Percentiles rank a stretch among this genome's conserved stretches.
These are phyloP conservation scores for Neoaliturus tenellus DNA, from an alignment of 2,888 invertebrate species.

Conservation along the genomic window DNA sequence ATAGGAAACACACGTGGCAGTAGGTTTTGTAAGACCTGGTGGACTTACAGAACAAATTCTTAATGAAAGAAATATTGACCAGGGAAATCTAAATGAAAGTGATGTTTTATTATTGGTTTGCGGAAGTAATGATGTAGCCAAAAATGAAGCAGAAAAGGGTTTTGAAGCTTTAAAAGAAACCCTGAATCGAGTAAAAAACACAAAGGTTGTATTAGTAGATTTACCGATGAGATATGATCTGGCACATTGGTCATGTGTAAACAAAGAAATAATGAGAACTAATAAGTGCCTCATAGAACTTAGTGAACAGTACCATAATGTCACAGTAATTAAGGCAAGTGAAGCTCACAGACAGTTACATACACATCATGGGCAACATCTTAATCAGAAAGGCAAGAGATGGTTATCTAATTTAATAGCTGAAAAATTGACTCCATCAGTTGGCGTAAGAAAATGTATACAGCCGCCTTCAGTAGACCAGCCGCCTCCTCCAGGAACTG, in stretches of 20 bases:
- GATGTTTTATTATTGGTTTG: neutral
- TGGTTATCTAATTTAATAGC: neutral
- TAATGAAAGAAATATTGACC: neutral
- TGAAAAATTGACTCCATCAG: no score
- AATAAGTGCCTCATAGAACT: neutral
- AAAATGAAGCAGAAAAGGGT: neutral
- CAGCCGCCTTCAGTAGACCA: neutral
- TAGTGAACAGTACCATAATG: neutral
- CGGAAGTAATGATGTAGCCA: constrained; percentile 3
- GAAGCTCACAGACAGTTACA: neutral
- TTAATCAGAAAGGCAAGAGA: constrained; percentile 1
- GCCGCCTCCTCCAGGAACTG: neutral
- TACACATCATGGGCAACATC: neutral
- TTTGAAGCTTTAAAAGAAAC: no score
- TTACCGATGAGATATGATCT: constrained; percentile 17
- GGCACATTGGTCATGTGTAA: neutral
- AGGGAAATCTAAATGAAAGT: neutral
- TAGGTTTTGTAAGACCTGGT: constrained; percentile 9
- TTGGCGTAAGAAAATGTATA: no score
- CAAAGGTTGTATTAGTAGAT: constrained; percentile 17
- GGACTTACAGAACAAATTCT: neutral
- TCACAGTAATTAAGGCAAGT: constrained; percentile 12
- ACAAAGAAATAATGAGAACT: constrained; percentile 15
- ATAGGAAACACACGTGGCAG: neutral
- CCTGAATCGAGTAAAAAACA: neutral